These are phyloP conservation scores for Coptodon bakossiorum DNA, from an alignment of 2,113 vertebrate genomes.

Conservation along the genomic window DNA sequence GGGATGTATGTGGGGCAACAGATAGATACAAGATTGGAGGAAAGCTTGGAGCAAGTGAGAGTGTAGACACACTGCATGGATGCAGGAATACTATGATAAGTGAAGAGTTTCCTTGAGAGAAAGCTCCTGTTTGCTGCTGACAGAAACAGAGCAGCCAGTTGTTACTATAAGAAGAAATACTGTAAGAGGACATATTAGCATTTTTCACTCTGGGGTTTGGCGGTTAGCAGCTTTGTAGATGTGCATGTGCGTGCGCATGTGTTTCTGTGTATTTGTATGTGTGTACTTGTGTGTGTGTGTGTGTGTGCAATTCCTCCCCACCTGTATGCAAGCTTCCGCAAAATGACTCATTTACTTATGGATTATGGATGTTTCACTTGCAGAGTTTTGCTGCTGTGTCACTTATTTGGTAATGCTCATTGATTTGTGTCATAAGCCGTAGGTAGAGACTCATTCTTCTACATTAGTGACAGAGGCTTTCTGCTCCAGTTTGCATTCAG, in stretches of 20 bases:
- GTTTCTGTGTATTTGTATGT: not conserved
- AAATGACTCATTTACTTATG: not conserved
- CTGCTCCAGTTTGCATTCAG: not conserved
- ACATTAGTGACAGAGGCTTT: not conserved
- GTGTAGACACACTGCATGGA: not conserved
- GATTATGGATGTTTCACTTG: not conserved
- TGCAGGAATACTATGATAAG: conserved; percentile 20
- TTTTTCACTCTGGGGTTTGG: conserved; percentile 5
- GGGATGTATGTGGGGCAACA: not conserved
- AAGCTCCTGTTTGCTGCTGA: conserved; percentile 38
- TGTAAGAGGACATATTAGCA: conserved; percentile 37
- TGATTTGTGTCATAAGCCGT: not conserved
- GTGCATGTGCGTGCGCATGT: not conserved
- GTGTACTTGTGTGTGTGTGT: not conserved
- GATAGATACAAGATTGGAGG: not conserved
- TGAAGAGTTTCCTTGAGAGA: conserved; percentile 53
- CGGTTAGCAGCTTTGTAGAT: not conserved
- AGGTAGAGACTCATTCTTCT: not conserved
- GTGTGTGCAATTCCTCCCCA: not conserved
- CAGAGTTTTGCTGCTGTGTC: not conserved
- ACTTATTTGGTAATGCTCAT: conserved; percentile 3
- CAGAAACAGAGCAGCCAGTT: conserved; percentile 35
- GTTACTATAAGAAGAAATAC: conserved; percentile 22
- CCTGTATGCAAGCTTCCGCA: not conserved
- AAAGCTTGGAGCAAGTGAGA: not conserved